Evolutionary conservation across 2,113 vertebrate genomes (phyloP).

Genomic region (Eulacestoma nigropectus): DNA sequence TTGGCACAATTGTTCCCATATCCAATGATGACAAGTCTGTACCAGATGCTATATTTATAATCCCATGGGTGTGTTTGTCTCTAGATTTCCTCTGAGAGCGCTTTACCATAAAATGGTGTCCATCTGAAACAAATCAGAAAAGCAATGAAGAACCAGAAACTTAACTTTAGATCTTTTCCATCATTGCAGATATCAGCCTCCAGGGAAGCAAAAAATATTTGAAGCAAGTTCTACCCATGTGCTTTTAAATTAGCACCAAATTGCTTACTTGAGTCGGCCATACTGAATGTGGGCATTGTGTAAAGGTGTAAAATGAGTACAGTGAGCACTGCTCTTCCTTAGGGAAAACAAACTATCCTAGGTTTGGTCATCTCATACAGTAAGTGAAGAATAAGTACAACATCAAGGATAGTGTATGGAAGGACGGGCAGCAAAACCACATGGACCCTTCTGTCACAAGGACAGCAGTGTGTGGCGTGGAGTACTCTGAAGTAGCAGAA

Average conservation of each 20-base stretch:
- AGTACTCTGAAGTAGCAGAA: not conserved
- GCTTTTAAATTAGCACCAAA: not conserved
- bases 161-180: not conserved
- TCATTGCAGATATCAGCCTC: not conserved
- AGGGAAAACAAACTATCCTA: not conserved
- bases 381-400: not conserved
- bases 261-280: not conserved
- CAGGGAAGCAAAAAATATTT: not conserved
- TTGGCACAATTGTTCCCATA: not conserved
- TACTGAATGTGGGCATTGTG: not conserved
- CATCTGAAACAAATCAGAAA: not conserved
- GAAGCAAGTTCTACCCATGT: not conserved
- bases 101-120: not conserved
- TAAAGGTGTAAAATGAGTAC: not conserved
- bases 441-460: accelerated
- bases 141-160: not conserved
- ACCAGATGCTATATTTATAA: not conserved
- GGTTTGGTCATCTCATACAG: not conserved
- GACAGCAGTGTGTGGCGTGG: not conserved
- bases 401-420: not conserved
- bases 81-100: not conserved
- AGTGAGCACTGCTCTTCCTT: not conserved
- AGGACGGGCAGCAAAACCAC: not conserved
- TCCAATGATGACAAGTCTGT: not conserved
- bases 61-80: not conserved